Base-by-base conservation (phyloP, 1,140 invertebrate genomes). In the Psix sp. region DNA sequence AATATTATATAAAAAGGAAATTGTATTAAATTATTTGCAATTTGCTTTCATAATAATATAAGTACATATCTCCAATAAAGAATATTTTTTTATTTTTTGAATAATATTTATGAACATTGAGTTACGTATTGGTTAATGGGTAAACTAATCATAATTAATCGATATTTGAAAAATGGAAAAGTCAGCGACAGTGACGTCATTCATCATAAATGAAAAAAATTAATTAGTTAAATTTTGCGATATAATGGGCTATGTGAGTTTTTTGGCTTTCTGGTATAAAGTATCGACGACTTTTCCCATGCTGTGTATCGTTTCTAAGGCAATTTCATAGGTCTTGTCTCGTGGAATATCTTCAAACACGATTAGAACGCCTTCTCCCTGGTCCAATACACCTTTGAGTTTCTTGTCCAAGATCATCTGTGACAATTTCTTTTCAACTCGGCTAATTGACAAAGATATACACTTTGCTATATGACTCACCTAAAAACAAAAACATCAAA, bases 321-420 rank as follows among this genome's bases (percentile, higher is more conserved):
- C 96, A 79, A 95, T 95, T 89, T 98, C 96, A 79, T 99, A 99
- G 3, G 98, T 99, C 84, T 98, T 97, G 82, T 99, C 98, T 33
- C 94, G 91, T n/a, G 93, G 91, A 40, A 93, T 94, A 80, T 96
- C 95, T 86, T 99, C 98, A 87, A 98, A 99, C 6, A 99, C 95
- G 75, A 99, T 96, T 18, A 99, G 88, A 9, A 99, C 96, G 65
- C 94, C 98, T 87, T 96, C 95, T 43, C 97, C 98, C 89, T 99
- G 98, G 89, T 99, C 98, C 39, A 99, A 89, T 76, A 99, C 98
- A 13, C 98, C 97, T 88, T 93, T 91, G 71, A 99, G 92, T 86
- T 99, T 99, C 75, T 98, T 97, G 86, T 99, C 98, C 79, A 99
- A 88, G 83, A 99, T 99, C 98, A 99, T 99, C 87, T 99, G 98